Evolutionary conservation across 2,888 invertebrate genomes (phyloP).

Genomic region (Calameuta pallipes): DNA sequence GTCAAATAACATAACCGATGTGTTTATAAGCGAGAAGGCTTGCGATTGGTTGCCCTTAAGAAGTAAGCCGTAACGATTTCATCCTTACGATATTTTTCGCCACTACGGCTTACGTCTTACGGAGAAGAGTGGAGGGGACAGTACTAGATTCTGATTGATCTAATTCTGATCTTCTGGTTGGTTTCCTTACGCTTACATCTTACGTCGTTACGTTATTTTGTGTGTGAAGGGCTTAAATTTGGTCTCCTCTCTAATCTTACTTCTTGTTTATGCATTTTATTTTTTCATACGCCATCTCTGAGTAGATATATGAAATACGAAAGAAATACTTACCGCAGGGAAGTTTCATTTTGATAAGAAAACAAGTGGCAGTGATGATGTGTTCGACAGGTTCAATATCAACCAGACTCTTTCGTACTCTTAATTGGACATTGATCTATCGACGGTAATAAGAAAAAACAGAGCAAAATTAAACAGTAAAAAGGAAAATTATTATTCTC

Average conservation of each 20-base stretch:
- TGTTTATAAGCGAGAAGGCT: no score
- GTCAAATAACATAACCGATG: no score
- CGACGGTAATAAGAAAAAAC: neutral
- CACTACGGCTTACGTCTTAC: no score
- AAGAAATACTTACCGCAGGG: neutral
- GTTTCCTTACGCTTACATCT: no score
- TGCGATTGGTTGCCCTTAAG: no score
- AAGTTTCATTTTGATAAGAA: neutral
- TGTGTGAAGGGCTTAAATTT: no score
- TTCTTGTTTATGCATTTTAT: neutral
- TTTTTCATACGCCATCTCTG: neutral
- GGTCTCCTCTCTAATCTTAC: neutral
- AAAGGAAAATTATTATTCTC: neutral
- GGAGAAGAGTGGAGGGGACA: no score
- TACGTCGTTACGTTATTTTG: no score
- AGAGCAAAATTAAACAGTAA: neutral
- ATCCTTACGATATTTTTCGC: no score
- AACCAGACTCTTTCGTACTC: neutral
- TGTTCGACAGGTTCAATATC: neutral
- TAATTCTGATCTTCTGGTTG: no score
- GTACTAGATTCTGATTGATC: no score
- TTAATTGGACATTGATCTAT: neutral
- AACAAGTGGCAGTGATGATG: neutral
- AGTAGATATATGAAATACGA: neutral
- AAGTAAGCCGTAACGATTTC: no score